Base-by-base conservation (phyloP, 2,113 vertebrate genomes). In the Hiodon tergisus region DNA sequence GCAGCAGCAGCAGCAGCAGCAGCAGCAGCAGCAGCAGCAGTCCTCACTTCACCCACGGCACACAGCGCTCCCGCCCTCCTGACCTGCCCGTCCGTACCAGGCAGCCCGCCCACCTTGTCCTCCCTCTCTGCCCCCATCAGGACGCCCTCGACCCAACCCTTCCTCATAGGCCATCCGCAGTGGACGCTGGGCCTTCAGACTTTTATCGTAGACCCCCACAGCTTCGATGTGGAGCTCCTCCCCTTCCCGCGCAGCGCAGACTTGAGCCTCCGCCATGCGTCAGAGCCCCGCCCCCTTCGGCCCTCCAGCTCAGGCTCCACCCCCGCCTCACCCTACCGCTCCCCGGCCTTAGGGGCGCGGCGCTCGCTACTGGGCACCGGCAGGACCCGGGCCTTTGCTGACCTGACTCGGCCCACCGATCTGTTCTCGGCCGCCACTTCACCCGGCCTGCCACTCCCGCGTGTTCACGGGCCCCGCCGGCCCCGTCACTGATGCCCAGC, bases 131-230 rank as follows among this genome's bases (percentile, higher is more conserved):
- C 85, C 3, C 78, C 74, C 0, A 31, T 52, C 3, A 81, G 70
- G 80, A 86, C 14, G 7, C 6, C 83, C 6, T 70, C 80, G 48
- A 77, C 83, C 66, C 78, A 78, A 13, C 80, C 86, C 50, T 71
- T 85, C 60, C 85, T 80, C 69, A 67, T 73, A 31, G 74, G 84
- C 77, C 82, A 78, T 60, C 80, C 88, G 53, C 89, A 88, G 63
- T 92, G 89, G 88, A 85, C 85, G 5, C 55, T 87, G 58, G 90
- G 90, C 14, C 75, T 87, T 16, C 86, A 83, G 71, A 81, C 89
- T 3, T 85, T 88, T 55, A 74, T 85, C 31, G 83, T 90, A 2
- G 88, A 92, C 76, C 86, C 91, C 17, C 87, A 85, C 14, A 83
- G 81, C 77, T 83, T 87, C 74, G 79, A 71, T 50, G 63, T 83